Conservation (phyloP, 2,888 invertebrate genomes). For the Callyntrura guangdongensis region DNA sequence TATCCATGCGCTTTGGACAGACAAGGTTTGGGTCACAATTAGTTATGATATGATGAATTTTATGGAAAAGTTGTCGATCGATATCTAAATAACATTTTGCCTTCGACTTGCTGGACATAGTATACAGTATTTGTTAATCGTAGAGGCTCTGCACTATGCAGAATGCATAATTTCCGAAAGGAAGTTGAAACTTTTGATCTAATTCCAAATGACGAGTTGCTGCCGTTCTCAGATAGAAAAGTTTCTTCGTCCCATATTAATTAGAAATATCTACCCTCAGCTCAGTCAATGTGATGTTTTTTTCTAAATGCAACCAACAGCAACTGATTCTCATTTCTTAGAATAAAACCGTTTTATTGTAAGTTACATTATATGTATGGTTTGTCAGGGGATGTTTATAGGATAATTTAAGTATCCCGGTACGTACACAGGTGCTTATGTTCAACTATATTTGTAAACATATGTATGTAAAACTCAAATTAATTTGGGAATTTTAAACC, state of each 20-base stretch:
- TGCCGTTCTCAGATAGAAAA: neutral
- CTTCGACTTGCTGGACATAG: neutral
- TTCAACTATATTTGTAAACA: neutral
- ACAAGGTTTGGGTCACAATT: neutral
- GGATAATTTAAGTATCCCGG: conserved; percentile 1
- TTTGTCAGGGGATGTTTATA: neutral
- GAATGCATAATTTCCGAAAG: neutral
- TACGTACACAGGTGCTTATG: conserved; percentile 11
- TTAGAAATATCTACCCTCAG: neutral
- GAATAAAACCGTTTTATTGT: conserved; percentile 48
- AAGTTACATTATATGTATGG: conserved; percentile 42
- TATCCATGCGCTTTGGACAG: too few species aligned
- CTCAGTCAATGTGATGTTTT: conserved; percentile 75
- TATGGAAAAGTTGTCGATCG: neutral
- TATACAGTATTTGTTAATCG: neutral
- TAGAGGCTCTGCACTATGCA: neutral
- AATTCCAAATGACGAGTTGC: neutral
- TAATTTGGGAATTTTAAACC: too few species aligned
- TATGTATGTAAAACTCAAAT: neutral
- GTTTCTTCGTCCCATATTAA: neutral
- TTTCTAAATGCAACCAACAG: conserved; percentile 63
- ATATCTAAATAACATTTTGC: neutral
- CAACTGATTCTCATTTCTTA: conserved; percentile 71
- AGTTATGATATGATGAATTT: neutral
- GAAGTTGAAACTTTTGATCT: neutral